These are phyloP conservation scores for Hippoglossus hippoglossus DNA, from an alignment of 2,797 vertebrate genomes.

Conservation along the genomic window DNA sequence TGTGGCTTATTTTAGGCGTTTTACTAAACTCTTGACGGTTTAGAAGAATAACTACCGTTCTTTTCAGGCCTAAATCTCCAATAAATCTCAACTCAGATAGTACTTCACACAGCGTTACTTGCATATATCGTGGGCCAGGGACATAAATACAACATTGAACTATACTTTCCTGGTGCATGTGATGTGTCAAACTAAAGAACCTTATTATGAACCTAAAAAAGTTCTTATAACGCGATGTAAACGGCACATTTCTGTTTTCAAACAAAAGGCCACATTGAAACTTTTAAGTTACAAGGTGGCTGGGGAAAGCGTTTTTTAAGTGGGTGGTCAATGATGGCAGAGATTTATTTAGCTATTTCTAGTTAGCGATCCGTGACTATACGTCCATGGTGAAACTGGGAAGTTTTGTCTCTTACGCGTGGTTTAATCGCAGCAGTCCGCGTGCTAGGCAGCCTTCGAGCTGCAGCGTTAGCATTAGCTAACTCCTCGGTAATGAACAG, in stretches of 20 bases:
- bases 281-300: neutral
- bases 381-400: neutral
- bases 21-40: neutral
- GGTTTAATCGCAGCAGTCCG: conserved; percentile 41
- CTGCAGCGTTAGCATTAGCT: conserved; percentile 31
- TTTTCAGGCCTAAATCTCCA: neutral
- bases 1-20: neutral
- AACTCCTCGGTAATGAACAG: neutral
- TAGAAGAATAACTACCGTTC: neutral
- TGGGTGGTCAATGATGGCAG: fast-evolving
- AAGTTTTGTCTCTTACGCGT: conserved; percentile 16
- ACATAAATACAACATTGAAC: neutral
- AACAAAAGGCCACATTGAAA: conserved; percentile 3
- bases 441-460: conserved; percentile 42
- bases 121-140: neutral
- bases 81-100: neutral
- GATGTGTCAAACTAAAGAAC: neutral
- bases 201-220: neutral
- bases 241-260: neutral
- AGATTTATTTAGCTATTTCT: neutral
- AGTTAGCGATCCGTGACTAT: neutral
- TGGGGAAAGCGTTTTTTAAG: neutral
- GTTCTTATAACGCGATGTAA: neutral
- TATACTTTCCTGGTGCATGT: neutral
- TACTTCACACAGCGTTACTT: no score